phyloP scores from a whole-genome alignment of 2,113 vertebrate species.

The Donacobius atricapilla region DNA sequence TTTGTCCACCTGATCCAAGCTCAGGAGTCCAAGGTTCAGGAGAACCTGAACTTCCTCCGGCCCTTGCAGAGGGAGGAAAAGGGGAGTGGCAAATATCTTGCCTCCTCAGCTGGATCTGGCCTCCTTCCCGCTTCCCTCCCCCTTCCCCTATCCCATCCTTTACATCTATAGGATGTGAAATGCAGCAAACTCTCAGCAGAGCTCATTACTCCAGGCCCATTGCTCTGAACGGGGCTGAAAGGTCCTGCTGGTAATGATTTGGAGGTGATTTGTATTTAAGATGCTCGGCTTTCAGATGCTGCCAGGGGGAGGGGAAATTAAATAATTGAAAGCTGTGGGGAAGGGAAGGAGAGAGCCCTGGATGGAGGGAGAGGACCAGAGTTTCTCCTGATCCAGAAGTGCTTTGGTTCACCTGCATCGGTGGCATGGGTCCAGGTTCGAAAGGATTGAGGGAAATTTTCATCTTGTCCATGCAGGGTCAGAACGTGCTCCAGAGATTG shows the following conservation, averaged over 20 bases:
- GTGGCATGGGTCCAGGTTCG: fast-evolving
- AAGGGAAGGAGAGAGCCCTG: neutral
- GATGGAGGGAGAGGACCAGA: neutral
- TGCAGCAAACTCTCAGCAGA: slow-evolving; percentile 70
- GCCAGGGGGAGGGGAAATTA: slow-evolving; percentile 13
- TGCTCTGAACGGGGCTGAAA: slow-evolving; percentile 51
- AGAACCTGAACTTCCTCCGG: neutral
- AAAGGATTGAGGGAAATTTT: neutral
- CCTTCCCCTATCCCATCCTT: neutral
- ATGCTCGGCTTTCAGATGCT: slow-evolving; percentile 10
- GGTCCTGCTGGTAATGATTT: slow-evolving; percentile 65
- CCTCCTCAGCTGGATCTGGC: neutral
- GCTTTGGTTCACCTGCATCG: fast-evolving
- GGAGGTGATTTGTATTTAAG: slow-evolving; percentile 74
- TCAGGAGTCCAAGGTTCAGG: neutral
- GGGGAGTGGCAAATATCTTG: neutral
- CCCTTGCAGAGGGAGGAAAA: neutral
- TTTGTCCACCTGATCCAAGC: neutral
- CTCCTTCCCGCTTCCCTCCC: neutral
- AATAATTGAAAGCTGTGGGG: slow-evolving; percentile 49
- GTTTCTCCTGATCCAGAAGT: neutral
- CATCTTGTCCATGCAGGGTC: fast-evolving
- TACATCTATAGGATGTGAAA: slow-evolving; percentile 14
- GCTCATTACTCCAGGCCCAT: slow-evolving; percentile 64
- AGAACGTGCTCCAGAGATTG: neutral